Evolutionary conservation across 1,140 invertebrate genomes (phyloP).

Genomic region (Conus ventricosus): DNA sequence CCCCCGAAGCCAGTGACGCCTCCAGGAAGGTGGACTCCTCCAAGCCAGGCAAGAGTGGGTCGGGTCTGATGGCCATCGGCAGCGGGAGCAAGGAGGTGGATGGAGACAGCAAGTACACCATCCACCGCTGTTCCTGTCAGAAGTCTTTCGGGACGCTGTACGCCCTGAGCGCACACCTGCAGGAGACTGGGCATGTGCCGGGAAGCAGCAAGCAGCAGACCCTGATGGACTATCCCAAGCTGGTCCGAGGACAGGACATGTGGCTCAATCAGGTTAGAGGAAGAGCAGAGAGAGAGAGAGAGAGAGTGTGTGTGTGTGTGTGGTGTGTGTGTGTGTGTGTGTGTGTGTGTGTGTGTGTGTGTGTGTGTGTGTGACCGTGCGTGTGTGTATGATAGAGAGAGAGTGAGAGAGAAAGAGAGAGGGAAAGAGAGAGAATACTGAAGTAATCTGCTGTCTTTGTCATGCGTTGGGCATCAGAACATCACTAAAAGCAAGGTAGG

Average conservation of each 20-base stretch:
- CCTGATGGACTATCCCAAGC: conserved; percentile 79
- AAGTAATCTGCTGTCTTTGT: too few relatives aligned
- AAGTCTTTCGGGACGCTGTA: conserved; percentile 68
- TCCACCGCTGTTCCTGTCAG: conserved; percentile 68
- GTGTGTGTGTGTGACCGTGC: conserved; percentile 5
- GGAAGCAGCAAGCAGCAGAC: conserved; percentile 59
- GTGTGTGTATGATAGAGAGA: too few relatives aligned
- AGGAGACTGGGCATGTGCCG: conserved; percentile 69
- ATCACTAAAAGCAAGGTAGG: too few relatives aligned
- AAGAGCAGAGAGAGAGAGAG: too few relatives aligned
- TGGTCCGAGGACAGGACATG: conserved; percentile 97
- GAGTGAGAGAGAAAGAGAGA: too few relatives aligned
- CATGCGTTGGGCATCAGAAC: too few relatives aligned
- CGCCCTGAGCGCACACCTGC: conserved; percentile 69
- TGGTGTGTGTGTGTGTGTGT: conserved; percentile 12
- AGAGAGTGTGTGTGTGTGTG: not conserved
- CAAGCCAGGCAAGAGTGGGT: conserved; percentile 29
- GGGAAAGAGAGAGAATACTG: too few relatives aligned
- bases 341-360: conserved; percentile 1
- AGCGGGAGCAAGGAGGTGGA: conserved; percentile 32
- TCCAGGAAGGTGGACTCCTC: not conserved
- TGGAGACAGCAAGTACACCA: conserved; percentile 60
- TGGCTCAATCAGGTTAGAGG: conserved; percentile 86
- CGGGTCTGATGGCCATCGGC: conserved; percentile 18
- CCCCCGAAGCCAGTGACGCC: not conserved